Percentiles rank a stretch among this genome's conserved stretches.
phyloP scores from a whole-genome alignment of 2,797 vertebrate genomes.

The Choloepus didactylus region DNA sequence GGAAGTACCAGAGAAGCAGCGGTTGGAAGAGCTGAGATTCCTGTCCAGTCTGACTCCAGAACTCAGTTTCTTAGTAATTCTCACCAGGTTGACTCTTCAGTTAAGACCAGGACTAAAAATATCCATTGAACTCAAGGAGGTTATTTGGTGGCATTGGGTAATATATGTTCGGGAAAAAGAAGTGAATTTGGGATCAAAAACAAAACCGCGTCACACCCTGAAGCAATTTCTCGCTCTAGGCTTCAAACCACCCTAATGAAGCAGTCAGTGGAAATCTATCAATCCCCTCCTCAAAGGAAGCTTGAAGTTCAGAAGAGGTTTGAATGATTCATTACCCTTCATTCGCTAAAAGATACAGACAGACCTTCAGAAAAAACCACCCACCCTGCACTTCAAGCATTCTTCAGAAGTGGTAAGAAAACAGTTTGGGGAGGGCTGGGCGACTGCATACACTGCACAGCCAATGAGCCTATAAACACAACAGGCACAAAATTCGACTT shows the following conservation, averaged over 20 bases:
- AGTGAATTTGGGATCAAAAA: neutral
- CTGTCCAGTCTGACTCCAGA: neutral
- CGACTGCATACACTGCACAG: fast-evolving
- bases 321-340: neutral
- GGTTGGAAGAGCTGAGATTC: neutral
- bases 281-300: neutral
- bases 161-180: neutral
- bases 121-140: neutral
- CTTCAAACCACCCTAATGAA: neutral
- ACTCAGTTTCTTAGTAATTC: neutral
- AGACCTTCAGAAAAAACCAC: neutral
- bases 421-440: neutral
- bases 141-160: neutral
- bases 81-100: neutral
- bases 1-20: neutral
- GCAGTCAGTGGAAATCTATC: neutral
- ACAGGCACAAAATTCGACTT: neutral
- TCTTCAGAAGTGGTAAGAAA: neutral
- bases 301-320: neutral
- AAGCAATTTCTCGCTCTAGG: neutral
- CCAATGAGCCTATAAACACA: neutral
- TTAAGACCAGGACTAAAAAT: neutral
- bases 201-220: neutral
- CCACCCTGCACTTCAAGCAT: neutral
- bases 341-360: neutral